Percentiles rank a stretch among this genome's conserved stretches.
Evolutionary conservation across 2,888 invertebrate species (phyloP).

Genomic region (Ctena decussata): DNA sequence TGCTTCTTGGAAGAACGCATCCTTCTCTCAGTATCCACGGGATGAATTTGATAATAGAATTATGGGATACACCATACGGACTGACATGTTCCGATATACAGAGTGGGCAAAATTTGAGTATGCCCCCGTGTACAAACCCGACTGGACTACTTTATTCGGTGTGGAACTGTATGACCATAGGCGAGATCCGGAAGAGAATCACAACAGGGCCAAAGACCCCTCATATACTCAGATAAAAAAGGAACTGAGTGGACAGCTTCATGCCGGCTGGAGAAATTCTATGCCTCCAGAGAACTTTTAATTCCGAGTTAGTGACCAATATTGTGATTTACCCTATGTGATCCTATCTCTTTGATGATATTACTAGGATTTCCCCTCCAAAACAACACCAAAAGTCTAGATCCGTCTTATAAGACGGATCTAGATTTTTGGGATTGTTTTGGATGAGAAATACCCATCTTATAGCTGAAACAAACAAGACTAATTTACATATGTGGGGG

Average conservation of each 20-base stretch:
- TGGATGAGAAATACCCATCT: no score
- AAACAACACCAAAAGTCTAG: no score
- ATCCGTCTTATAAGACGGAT: no score
- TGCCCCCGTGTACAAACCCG: conserved; percentile 51
- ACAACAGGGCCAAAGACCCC: conserved; percentile 89
- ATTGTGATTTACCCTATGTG: no score
- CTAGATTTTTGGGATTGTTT: no score
- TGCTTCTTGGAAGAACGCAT: conserved; percentile 42
- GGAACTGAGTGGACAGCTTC: conserved; percentile 40
- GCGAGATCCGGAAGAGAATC: conserved; percentile 91
- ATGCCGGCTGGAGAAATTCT: conserved; percentile 61
- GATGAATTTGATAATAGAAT: conserved; percentile 14
- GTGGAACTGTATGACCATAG: conserved; percentile 93
- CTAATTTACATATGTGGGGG: no score
- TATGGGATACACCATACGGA: conserved; percentile 74
- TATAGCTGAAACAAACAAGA: no score
- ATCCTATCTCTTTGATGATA: no score
- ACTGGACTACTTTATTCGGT: conserved; percentile 86
- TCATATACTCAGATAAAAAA: conserved; percentile 75
- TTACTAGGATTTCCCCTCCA: no score
- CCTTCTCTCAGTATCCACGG: conserved; percentile 71
- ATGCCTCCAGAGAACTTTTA: no score
- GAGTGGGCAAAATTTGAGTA: conserved; percentile 55
- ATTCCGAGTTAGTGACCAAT: no score
- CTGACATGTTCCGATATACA: conserved; percentile 66